These are phyloP conservation scores for Crematogaster levior DNA, from an alignment of 2,888 invertebrate genomes.

Conservation along the genomic window DNA sequence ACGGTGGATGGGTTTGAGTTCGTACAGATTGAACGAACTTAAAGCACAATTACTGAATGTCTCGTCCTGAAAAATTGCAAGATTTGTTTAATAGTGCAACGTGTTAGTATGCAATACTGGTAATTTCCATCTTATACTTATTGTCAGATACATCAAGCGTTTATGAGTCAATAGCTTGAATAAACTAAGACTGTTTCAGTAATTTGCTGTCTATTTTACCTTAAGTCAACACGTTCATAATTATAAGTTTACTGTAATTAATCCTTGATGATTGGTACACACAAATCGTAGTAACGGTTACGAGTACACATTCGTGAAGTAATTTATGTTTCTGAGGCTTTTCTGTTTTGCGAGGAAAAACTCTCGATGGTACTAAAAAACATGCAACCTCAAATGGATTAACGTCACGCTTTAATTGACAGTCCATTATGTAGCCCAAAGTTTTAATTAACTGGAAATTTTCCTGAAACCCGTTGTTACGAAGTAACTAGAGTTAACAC, in stretches of 20 bases:
- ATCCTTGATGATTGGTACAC: slow-evolving; percentile 18
- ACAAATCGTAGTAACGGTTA: not conserved
- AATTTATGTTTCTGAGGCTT: slow-evolving; percentile 48
- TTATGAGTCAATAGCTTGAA: not conserved
- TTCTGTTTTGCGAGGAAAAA: slow-evolving; percentile 26
- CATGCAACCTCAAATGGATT: slow-evolving; percentile 40
- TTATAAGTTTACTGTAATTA: slow-evolving; percentile 39
- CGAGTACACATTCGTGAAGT: slow-evolving; percentile 26
- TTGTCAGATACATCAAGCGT: not conserved
- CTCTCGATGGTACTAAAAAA: slow-evolving; percentile 10
- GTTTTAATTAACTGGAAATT: slow-evolving; percentile 53
- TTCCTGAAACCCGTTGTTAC: slow-evolving; percentile 34
- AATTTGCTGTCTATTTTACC: slow-evolving; percentile 23
- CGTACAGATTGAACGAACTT: slow-evolving; percentile 32
- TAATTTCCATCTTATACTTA: not conserved
- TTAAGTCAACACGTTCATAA: slow-evolving; percentile 7
- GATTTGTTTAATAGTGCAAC: not conserved
- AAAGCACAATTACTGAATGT: not conserved
- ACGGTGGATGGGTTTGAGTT: slow-evolving; percentile 8
- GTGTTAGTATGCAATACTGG: not conserved
- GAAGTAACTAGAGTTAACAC: slow-evolving; percentile 6
- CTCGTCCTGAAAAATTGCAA: not conserved
- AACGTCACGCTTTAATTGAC: slow-evolving; percentile 53
- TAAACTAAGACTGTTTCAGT: not conserved
- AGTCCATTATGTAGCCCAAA: slow-evolving; percentile 46